Base-by-base conservation (phyloP, 2,113 vertebrate genomes). In the Cynoglossus semilaevis region DNA sequence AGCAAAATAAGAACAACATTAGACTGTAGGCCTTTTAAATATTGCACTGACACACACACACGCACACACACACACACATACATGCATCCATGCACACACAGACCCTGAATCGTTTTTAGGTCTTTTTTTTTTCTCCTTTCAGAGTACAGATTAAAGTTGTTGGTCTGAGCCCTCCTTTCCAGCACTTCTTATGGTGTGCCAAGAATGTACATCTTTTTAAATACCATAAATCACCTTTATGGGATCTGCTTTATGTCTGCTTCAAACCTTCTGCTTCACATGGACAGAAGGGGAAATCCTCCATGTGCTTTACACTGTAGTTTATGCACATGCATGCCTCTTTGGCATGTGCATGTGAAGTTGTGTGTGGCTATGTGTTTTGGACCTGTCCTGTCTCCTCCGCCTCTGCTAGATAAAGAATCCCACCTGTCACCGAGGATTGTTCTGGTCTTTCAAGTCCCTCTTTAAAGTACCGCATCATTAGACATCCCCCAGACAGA, bases 211-310 rank as follows among this genome's bases (percentile, higher is more conserved):
- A 90, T 85, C 80, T 91, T 91, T 91, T 77, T 89, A 80, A 88
- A 90, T 84, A 85, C 74, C 76, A 83, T 88, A 88, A 87, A 90
- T 90, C 86, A 90, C 43, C 71, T 89, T 89, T 85, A 91, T 88
- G 78, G 84, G 82, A 63, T 83, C 72, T 85, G 70, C 76, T 76
- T 67, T 88, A 82, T 88, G 84, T 85, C 81, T 76, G 71, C 84
- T 83, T 79, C 50, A 73, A 82, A 84, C 79, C 61, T 75, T 84
- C 66, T 81, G 56, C 76, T 81, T 76, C 83, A 72, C 69, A 69
- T 81, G 68, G 84, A 81, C 77, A 70, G 67, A 72, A 67, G 70
- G 82, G 83, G 82, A 85, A 86, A 87, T 86, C 82, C 67, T 82
- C 56, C 70, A 72, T 70, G 59, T 70, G 60, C 69, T 52, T 63